Evolutionary conservation across 1,140 invertebrate species (phyloP), one percentile per base, ranked within the genome.

Genomic region (Drosophila insularis): DNA sequence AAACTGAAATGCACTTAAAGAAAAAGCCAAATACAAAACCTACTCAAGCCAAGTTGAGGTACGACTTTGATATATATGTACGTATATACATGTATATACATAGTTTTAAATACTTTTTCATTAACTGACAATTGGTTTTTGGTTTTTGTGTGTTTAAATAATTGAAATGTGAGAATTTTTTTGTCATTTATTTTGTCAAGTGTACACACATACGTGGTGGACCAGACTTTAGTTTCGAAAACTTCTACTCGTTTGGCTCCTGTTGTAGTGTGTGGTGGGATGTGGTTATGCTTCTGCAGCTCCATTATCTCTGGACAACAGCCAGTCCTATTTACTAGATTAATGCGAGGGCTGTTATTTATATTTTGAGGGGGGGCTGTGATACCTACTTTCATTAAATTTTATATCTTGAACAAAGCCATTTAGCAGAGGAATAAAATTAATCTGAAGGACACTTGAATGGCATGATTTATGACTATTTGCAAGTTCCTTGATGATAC

Each of bases 221-320:
- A 14, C 14, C 43, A n/a, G 43, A 17, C 7, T 46, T 43, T n/a
- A 14, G n/a, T 43, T 14, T 43, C 5, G n/a, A 46, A 46, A 46
- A 46, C 14, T 46, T 46, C 19, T n/a, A 5, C 17, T 50, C 43
- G 43, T 50, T 50, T 50, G 17, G 17, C 43, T 50, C 17, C 11
- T 50, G 43, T 50, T 50, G 43, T 50, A 19, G 40, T 14, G 3
- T 50, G 43, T 50, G 43, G 17, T 50, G 32, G 19, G 43, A 50
- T 50, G 43, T 50, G 43, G 43, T 21, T 10, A 50, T 50, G 43
- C 21, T 50, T 50, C 19, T 50, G 43, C 43, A 50, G 43, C 43
- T 50, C 43, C 43, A 50, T 50, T 50, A 50, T 50, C 43, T 50
- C 17, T 50, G 43, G 43, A 50, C 43, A 21, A 50, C 43, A 50